phyloP scores from a whole-genome alignment of 1,140 invertebrate genomes.

The Heliconius melpomene region DNA sequence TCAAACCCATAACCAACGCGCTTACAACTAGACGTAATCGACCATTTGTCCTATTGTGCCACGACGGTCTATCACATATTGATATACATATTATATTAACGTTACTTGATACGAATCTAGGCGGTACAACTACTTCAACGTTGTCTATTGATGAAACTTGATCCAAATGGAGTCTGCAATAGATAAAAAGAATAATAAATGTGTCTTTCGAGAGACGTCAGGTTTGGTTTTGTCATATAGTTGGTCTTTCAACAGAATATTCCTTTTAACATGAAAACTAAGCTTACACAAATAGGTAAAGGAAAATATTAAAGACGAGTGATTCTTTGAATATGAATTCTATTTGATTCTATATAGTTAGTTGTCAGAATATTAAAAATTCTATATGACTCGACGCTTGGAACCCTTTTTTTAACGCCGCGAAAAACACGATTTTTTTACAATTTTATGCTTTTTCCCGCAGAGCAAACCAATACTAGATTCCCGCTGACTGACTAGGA shows the following conservation, averaged over 20 bases:
- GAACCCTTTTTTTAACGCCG: background rate
- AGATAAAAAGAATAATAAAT: conserved; percentile 15
- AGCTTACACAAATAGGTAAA: background rate
- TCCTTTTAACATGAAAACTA: background rate
- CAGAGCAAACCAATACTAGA: no score
- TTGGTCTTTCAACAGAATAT: background rate
- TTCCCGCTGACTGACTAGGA: no score
- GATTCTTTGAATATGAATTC: background rate
- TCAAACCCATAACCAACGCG: no score
- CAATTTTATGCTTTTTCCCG: no score
- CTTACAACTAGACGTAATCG: no score
- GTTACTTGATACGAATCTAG: background rate
- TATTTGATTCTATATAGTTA: background rate
- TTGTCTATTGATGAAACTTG: background rate
- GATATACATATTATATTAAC: no score
- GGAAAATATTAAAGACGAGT: background rate
- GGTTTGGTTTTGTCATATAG: background rate
- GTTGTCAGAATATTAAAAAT: conserved; percentile 5
- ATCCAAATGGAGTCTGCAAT: background rate
- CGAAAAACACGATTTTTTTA: background rate
- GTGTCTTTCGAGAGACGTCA: background rate
- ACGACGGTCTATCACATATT: no score
- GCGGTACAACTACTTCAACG: background rate
- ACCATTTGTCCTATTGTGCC: no score
- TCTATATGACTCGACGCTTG: background rate